These are phyloP conservation scores for Trichopoda pennipes DNA, from an alignment of 2,888 invertebrate genomes.

Conservation along the genomic window DNA sequence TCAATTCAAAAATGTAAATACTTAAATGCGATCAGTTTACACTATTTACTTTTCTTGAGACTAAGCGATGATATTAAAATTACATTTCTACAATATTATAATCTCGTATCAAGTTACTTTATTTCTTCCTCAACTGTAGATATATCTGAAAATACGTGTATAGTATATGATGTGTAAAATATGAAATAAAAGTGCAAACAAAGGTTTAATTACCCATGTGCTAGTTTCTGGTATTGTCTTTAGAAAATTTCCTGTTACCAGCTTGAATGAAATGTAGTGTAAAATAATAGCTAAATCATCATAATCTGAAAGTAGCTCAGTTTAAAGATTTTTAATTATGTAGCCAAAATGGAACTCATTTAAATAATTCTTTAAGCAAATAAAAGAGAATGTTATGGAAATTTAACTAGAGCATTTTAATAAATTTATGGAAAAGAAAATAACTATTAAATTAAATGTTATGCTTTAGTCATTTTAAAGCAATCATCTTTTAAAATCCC, in stretches of 20 bases:
- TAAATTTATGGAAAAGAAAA: conserved; percentile 14
- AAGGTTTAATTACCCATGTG: conserved; percentile 66
- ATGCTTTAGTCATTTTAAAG: not conserved
- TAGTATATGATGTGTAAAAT: conserved; percentile 35
- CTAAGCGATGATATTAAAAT: too few relatives aligned
- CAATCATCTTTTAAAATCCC: not conserved
- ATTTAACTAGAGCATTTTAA: not conserved
- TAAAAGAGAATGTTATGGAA: not conserved
- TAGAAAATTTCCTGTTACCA: conserved; percentile 32
- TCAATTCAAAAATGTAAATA: too few relatives aligned
- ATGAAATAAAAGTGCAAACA: conserved; percentile 53
- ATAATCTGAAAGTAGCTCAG: conserved; percentile 33
- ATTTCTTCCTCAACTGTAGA: conserved; percentile 7
- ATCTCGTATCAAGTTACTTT: not conserved
- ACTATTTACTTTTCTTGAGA: too few relatives aligned
- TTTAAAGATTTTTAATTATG: conserved; percentile 22
- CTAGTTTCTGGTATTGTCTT: conserved; percentile 54
- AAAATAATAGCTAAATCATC: conserved; percentile 40
- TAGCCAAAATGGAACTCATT: not conserved
- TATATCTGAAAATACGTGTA: not conserved
- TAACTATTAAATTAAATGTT: not conserved
- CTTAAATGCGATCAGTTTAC: too few relatives aligned
- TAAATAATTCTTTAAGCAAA: not conserved
- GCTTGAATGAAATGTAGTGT: conserved; percentile 27
- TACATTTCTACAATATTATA: not conserved